Conservation (phyloP, 2,113 vertebrate genomes). For the Thermophis baileyi region DNA sequence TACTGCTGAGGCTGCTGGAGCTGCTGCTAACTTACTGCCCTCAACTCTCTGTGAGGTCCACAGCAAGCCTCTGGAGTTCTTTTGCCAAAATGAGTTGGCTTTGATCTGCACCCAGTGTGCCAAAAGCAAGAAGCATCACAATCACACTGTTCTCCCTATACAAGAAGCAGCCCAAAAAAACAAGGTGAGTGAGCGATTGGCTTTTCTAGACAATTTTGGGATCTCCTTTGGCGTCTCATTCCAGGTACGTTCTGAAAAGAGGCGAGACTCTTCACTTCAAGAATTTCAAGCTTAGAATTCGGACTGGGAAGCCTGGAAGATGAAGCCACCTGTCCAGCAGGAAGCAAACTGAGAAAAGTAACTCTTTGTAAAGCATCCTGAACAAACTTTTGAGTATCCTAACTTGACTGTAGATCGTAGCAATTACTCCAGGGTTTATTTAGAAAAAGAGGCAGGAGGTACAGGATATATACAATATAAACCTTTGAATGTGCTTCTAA, state of each 20-base stretch:
- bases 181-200: conserved; percentile 33
- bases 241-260: not conserved
- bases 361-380: not conserved
- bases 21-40: not conserved
- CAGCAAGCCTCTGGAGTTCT: conserved; percentile 56
- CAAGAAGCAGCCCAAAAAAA: conserved; percentile 46
- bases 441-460: not conserved
- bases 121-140: conserved; percentile 32
- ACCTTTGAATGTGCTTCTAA: not conserved
- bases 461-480: not conserved
- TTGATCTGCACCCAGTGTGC: conserved; percentile 45
- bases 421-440: not conserved
- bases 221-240: not conserved
- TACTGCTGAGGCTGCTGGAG: conserved; percentile 14
- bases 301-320: not conserved
- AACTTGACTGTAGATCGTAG: not conserved
- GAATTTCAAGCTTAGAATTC: not conserved
- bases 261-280: not conserved
- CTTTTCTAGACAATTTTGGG: not conserved
- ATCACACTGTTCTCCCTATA: conserved; percentile 38
- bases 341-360: not conserved
- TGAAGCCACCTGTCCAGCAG: not conserved
- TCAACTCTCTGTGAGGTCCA: conserved; percentile 5
- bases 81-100: conserved; percentile 51
- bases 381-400: not conserved